Base-by-base conservation (phyloP, 2,113 vertebrate species). In the Chionomys nivalis region DNA sequence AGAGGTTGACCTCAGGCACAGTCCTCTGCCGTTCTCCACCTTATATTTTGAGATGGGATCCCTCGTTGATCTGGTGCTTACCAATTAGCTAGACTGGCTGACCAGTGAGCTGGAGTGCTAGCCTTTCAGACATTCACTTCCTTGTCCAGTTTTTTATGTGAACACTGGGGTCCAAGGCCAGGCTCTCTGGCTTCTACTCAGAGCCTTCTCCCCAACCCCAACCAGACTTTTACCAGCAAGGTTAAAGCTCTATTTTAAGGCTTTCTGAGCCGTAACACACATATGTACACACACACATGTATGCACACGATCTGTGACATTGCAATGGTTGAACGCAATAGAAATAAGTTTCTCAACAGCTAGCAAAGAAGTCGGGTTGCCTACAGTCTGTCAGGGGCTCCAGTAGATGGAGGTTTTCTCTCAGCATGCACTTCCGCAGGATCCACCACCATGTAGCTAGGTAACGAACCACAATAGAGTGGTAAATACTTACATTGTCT, bases 391-490 rank as follows among this genome's bases (percentile, higher is more conserved):
- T 21, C 31, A 76, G 63, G 39, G 68, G 49, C 21, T 58, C n/a
- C 24, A 47, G 10, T 5, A 39, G 28, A 21, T 31, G 19, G 42
- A 65, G 70, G 11, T 21, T 70, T 49, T 76, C 39, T 36, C 49
- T 65, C n/a, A 33, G 5, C 2, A 3, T 39, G 47, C 2, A 1
- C n/a, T 81, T 58, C 33, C 42, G 4, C 1, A 12, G 28, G 36
- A 88, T 42, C 31, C 39, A 65, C 10, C 4, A 13, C 13, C 3
- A 52, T 0, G 44, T 0, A 24, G 39, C 33, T 58, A 68, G 31
- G 36, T 47, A 7, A 10, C 3, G 3, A 55, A 36, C 9, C 42
- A 24, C 31, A 42, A 2, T 5, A 0, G 3, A 33, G 7, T 47
- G 17, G 36, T 2, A n/a, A 81, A 55, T 19, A n/a, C 5, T n/a